These are phyloP conservation scores for Drosophila koepferae DNA, from an alignment of 2,888 invertebrate genomes.

Conservation along the genomic window DNA sequence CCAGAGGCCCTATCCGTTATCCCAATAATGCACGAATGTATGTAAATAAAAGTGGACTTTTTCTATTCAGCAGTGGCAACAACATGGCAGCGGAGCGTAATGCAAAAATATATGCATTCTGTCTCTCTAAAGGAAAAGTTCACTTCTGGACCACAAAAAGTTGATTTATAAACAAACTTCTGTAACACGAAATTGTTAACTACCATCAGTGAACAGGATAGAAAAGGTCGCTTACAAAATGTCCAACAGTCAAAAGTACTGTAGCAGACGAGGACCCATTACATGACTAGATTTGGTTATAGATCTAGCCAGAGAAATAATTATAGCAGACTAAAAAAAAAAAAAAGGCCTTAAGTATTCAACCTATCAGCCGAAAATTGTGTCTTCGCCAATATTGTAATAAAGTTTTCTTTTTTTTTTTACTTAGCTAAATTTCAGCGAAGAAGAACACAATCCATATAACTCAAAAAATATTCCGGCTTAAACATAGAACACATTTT, in stretches of 20 bases:
- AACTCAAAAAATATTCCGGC: conserved; percentile 15
- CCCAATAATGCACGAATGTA: conserved; percentile 71
- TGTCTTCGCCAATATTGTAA: not conserved
- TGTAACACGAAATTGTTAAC: conserved; percentile 62
- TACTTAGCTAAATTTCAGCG: conserved; percentile 9
- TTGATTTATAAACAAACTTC: conserved; percentile 77
- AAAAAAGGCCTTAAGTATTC: conserved; percentile 10
- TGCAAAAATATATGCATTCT: conserved; percentile 45
- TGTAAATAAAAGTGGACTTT: conserved; percentile 54
- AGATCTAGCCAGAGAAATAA: conserved; percentile 12
- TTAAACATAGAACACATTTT: conserved; percentile 35
- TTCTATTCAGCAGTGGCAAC: conserved; percentile 27
- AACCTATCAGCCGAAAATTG: too few relatives aligned
- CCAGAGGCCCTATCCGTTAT: conserved; percentile 67
- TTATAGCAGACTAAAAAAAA: too few relatives aligned
- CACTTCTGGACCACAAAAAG: conserved; percentile 49
- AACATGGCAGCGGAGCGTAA: conserved; percentile 26
- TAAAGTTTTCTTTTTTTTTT: not conserved
- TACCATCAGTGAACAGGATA: conserved; percentile 61
- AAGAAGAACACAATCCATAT: not conserved
- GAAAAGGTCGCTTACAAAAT: conserved; percentile 51
- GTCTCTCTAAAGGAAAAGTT: conserved; percentile 32
- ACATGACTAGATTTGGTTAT: conserved; percentile 11
- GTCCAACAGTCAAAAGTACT: conserved; percentile 48
- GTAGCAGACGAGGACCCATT: conserved; percentile 3